Conservation (phyloP, 2,797 vertebrate species). For the Bufotes viridis region DNA sequence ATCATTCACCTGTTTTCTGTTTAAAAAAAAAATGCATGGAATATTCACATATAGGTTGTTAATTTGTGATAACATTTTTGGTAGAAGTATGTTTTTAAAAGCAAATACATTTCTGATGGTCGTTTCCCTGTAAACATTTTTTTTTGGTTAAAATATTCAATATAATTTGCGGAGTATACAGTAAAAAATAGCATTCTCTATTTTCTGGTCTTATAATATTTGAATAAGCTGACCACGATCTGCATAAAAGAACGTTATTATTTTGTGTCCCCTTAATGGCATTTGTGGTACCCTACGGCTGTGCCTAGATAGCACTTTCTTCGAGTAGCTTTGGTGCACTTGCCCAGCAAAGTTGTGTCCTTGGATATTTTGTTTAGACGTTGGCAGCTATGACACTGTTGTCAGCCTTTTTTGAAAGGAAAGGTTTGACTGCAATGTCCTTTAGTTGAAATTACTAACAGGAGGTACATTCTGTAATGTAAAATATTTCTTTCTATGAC, state of each 20-base stretch:
- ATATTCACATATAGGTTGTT: too few relatives aligned
- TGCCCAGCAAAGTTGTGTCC: neutral
- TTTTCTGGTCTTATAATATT: neutral
- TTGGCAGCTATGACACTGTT: slow-evolving; percentile 16
- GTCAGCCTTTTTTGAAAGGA: neutral
- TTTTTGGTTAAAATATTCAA: too few relatives aligned
- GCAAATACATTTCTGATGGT: neutral
- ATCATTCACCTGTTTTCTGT: too few relatives aligned
- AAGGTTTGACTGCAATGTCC: slow-evolving; percentile 46
- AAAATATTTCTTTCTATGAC: slow-evolving; percentile 5
- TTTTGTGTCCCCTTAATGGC: neutral
- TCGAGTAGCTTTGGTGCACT: neutral
- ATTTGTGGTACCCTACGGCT: neutral
- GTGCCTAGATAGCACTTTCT: neutral
- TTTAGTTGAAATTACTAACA: slow-evolving; percentile 9
- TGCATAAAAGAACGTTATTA: neutral
- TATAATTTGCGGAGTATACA: too few relatives aligned
- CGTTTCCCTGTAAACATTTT: neutral
- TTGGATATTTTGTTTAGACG: slow-evolving; percentile 12
- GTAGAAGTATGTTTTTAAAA: too few relatives aligned
- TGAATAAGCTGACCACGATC: neutral
- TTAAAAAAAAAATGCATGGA: too few relatives aligned
- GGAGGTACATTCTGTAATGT: neutral
- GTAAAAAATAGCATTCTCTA: too few relatives aligned
- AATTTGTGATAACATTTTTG: too few relatives aligned